A percentile compares a stretch with the other conserved stretches of the same genome.
These are phyloP conservation scores for Acipenser oxyrinchus DNA, from an alignment of 2,797 vertebrate species.

Conservation along the genomic window DNA sequence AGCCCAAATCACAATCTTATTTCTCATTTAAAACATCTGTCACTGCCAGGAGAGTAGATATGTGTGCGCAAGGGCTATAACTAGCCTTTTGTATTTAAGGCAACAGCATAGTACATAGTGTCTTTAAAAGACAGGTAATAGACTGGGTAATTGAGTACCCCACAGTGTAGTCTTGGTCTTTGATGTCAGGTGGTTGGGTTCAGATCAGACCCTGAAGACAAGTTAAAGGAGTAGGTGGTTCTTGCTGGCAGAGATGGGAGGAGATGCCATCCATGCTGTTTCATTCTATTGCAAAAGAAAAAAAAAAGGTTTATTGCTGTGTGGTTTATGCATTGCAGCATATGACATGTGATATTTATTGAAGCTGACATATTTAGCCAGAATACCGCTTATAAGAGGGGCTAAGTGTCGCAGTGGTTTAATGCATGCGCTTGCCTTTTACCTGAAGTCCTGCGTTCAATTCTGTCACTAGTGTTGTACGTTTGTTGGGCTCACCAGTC, in stretches of 20 bases:
- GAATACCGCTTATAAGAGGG: too few species aligned
- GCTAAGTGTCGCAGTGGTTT: too few species aligned
- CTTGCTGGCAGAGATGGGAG: background rate
- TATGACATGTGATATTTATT: background rate
- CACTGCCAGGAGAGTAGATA: constrained; percentile 9
- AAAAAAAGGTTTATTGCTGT: background rate
- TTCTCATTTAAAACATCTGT: constrained; percentile 53
- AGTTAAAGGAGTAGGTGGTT: background rate
- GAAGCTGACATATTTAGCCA: too few species aligned
- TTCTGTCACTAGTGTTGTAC: too few species aligned
- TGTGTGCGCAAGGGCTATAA: constrained; percentile 7
- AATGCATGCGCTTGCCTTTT: too few species aligned
- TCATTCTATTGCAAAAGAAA: background rate
- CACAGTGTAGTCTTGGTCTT: background rate
- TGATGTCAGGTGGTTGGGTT: background rate
- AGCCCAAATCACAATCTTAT: constrained; percentile 51
- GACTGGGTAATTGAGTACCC: background rate
- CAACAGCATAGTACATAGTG: background rate
- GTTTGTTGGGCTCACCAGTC: too few species aligned
- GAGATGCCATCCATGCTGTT: background rate
- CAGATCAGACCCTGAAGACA: background rate
- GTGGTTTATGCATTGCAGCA: background rate
- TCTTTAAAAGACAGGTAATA: background rate
- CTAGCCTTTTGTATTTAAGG: background rate
- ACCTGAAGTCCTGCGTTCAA: too few species aligned